Conservation (phyloP, 2,113 vertebrate genomes). For the Istiophorus platypterus region DNA sequence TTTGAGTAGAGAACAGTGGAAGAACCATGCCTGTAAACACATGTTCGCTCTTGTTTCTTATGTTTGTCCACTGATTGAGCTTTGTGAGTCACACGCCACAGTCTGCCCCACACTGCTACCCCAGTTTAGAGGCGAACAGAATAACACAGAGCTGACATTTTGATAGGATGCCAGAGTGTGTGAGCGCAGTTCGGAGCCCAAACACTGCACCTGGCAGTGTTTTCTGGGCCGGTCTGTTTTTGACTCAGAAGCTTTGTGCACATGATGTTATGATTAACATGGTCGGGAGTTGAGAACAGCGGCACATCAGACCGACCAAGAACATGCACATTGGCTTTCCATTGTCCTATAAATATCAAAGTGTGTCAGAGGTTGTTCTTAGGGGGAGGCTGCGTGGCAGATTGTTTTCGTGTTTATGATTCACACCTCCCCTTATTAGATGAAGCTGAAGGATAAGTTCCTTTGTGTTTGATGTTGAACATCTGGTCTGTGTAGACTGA, state of each 20-base stretch:
- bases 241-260: slow-evolving; percentile 32
- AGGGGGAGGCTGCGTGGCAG: slow-evolving; percentile 39
- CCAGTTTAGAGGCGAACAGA: neutral
- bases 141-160: slow-evolving; percentile 28
- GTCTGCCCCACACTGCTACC: neutral
- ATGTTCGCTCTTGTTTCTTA: neutral
- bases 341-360: slow-evolving; percentile 77
- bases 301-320: slow-evolving; percentile 31
- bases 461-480: slow-evolving; percentile 53
- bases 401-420: slow-evolving; percentile 60
- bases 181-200: neutral
- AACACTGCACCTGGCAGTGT: neutral
- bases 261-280: slow-evolving; percentile 50
- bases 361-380: slow-evolving; percentile 68
- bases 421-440: slow-evolving; percentile 48
- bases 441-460: slow-evolving; percentile 40
- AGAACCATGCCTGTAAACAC: neutral
- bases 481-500: slow-evolving; percentile 50
- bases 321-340: slow-evolving; percentile 21
- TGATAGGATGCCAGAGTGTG: neutral
- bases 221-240: slow-evolving; percentile 55
- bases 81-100: neutral
- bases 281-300: slow-evolving; percentile 40
- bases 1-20: neutral
- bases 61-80: slow-evolving; percentile 3